Percentiles rank a stretch among this genome's conserved stretches.
Evolutionary conservation across 2,113 vertebrate genomes (phyloP).

Genomic region (Illadopsis cleaveri): DNA sequence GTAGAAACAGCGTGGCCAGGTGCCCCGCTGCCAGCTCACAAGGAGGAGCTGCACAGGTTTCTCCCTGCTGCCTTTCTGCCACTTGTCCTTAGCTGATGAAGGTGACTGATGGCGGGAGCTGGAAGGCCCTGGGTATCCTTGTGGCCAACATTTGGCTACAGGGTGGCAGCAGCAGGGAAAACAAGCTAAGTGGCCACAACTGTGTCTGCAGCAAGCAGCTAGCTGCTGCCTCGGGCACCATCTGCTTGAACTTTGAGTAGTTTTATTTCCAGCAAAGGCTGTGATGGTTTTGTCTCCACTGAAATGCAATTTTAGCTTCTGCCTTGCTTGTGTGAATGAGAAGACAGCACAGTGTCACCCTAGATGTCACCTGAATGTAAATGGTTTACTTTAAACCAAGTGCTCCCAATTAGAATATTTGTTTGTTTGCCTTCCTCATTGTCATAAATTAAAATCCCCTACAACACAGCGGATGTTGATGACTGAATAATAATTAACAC

Average conservation of each 20-base stretch:
- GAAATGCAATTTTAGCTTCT: background rate
- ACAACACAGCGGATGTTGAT: slow-evolving; percentile 32
- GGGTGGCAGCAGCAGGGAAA: background rate
- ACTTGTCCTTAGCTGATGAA: background rate
- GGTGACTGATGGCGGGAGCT: background rate
- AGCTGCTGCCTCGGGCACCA: background rate
- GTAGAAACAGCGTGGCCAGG: background rate
- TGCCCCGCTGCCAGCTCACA: accelerated
- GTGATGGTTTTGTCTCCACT: background rate
- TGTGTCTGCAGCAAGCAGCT: background rate
- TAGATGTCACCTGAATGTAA: slow-evolving; percentile 15
- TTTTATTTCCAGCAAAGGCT: background rate
- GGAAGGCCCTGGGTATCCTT: background rate
- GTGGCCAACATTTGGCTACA: background rate
- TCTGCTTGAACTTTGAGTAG: slow-evolving; percentile 22
- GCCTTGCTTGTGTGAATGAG: background rate
- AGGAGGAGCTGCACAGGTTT: background rate
- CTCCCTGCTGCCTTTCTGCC: background rate
- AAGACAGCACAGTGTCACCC: background rate
- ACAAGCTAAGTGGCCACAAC: background rate
- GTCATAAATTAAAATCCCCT: slow-evolving; percentile 53
- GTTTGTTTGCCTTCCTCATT: slow-evolving; percentile 54
- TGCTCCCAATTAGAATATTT: slow-evolving; percentile 26
- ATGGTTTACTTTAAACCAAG: slow-evolving; percentile 25
- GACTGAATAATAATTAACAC: slow-evolving; percentile 42